Percentiles rank a stretch among this genome's conserved stretches.
These are phyloP conservation scores for Encarsia formosa DNA, from an alignment of 2,888 invertebrate species.

Conservation along the genomic window DNA sequence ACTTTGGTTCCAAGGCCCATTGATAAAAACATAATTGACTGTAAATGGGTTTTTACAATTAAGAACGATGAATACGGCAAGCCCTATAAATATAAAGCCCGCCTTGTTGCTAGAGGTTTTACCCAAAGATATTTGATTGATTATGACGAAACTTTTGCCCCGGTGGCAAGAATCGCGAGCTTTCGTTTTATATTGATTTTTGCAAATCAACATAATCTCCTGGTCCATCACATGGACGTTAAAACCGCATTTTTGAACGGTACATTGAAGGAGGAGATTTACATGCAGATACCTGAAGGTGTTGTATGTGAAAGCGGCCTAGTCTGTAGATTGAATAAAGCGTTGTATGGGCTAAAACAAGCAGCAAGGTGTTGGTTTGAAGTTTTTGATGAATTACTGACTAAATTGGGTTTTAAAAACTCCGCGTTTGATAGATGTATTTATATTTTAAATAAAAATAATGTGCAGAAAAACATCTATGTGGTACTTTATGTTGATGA, in stretches of 20 bases:
- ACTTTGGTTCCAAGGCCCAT: constrained; percentile 19
- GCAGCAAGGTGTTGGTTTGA: constrained; percentile 18
- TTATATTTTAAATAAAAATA: not conserved
- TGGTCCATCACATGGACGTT: constrained; percentile 26
- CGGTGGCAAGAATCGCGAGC: constrained; percentile 19
- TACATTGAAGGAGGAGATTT: constrained; percentile 21
- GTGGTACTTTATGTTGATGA: no score
- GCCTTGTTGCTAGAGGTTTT: constrained; percentile 20
- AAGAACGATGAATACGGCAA: constrained; percentile 17
- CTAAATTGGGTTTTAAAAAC: not conserved
- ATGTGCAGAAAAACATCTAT: not conserved
- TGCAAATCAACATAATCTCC: constrained; percentile 23
- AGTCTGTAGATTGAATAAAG: no score
- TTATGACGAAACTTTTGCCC: constrained; percentile 3
- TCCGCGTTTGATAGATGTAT: not conserved
- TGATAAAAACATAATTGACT: constrained; percentile 20
- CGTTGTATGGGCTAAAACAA: no score
- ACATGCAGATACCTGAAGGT: no score
- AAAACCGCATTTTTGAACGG: constrained; percentile 1
- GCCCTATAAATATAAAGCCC: constrained; percentile 18
- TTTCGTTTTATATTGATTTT: constrained; percentile 25
- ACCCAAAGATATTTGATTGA: no score
- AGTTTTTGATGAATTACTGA: constrained; percentile 4
- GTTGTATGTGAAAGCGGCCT: no score
- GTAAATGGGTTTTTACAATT: constrained; percentile 18